Conservation (phyloP, 37 sponge, comb jelly and placozoan genomes). For the Bolinopsis microptera region DNA sequence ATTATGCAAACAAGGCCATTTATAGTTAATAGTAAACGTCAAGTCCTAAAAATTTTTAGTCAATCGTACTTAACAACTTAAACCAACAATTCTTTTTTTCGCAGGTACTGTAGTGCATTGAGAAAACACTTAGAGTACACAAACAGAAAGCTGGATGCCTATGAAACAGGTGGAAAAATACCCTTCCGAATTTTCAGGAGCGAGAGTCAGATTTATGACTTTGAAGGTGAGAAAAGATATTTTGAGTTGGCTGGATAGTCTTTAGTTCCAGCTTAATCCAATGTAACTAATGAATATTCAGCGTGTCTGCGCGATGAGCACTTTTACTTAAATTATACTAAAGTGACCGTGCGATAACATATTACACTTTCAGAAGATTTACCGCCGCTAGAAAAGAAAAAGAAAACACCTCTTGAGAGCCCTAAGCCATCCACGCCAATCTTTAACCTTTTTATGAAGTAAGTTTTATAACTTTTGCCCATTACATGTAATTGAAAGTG, state of each 20-base stretch:
- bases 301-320: too few species aligned
- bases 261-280: too few species aligned
- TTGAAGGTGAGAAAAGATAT: too few species aligned
- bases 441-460: background rate
- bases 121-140: constrained; percentile 37
- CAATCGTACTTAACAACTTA: too few species aligned
- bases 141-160: constrained; percentile 1
- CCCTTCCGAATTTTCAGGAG: background rate
- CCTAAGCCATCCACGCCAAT: background rate
- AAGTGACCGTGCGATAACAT: too few species aligned
- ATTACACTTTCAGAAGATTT: background rate
- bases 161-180: background rate
- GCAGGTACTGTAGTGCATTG: background rate
- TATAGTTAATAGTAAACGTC: too few species aligned
- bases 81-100: background rate
- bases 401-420: background rate
- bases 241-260: too few species aligned
- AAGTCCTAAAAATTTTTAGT: too few species aligned
- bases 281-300: too few species aligned
- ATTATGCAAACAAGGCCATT: too few species aligned
- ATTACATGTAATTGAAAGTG: too few species aligned
- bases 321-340: too few species aligned
- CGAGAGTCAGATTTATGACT: background rate
- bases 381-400: background rate
- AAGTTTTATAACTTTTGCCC: background rate